Conservation (phyloP, 2,113 vertebrate species). For the Cyprinodon tularosa region DNA sequence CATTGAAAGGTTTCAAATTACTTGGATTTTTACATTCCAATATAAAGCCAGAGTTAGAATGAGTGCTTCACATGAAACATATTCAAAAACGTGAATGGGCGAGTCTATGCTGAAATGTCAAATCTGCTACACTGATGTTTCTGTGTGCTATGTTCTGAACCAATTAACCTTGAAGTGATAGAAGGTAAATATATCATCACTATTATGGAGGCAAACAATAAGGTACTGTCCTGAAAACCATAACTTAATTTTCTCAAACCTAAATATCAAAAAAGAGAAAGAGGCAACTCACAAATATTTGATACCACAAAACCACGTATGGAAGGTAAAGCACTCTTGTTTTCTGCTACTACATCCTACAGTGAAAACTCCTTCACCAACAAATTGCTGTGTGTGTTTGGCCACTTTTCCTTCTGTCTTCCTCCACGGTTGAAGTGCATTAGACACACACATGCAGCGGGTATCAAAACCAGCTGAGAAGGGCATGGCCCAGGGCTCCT, state of each 20-base stretch:
- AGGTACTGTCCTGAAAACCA: background rate
- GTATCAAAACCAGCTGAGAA: constrained; percentile 76
- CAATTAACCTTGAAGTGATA: too few species aligned
- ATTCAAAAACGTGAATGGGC: too few species aligned
- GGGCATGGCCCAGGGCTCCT: constrained; percentile 64
- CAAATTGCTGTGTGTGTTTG: constrained; percentile 22
- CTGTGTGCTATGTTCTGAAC: too few species aligned
- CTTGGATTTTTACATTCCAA: too few species aligned
- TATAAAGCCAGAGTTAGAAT: too few species aligned
- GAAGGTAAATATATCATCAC: too few species aligned
- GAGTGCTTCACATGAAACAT: too few species aligned
- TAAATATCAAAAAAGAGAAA: background rate
- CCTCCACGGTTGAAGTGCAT: constrained; percentile 34
- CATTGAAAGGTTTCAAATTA: too few species aligned
- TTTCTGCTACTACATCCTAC: constrained; percentile 32
- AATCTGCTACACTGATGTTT: too few species aligned
- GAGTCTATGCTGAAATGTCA: too few species aligned
- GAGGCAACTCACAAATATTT: background rate
- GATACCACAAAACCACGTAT: background rate
- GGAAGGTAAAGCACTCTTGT: background rate
- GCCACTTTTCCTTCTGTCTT: constrained; percentile 33
- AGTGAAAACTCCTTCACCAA: constrained; percentile 6
- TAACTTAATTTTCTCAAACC: background rate
- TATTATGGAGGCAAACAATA: too few species aligned
- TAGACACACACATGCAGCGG: constrained; percentile 18